phyloP scores from a whole-genome alignment of 1,140 invertebrate genomes.

The Adoxophyes honmai region DNA sequence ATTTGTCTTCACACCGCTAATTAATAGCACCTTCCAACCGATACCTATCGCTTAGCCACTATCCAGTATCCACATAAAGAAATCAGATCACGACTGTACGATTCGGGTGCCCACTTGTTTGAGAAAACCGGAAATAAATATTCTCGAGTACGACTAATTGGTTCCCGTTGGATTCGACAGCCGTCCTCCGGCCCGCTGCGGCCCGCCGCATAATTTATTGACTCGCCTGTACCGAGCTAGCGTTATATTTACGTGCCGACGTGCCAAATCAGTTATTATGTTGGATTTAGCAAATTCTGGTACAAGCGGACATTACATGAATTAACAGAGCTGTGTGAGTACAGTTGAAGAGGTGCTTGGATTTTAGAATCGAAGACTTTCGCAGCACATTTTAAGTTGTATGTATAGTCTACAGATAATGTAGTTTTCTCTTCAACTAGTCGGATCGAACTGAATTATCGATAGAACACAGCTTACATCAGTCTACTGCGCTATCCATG shows the following conservation, averaged over 20 bases:
- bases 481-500: too few species aligned
- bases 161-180: constrained; percentile 66
- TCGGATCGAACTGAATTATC: too few species aligned
- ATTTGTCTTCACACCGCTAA: not conserved
- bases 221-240: constrained; percentile 34
- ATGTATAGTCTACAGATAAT: too few species aligned
- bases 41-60: constrained; percentile 1
- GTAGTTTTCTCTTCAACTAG: too few species aligned
- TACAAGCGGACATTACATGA: too few species aligned
- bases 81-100: constrained; percentile 42
- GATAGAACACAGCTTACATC: too few species aligned
- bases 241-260: constrained; percentile 43
- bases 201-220: constrained; percentile 65
- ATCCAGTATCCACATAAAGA: constrained; percentile 40
- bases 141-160: constrained; percentile 66
- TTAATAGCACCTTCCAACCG: constrained; percentile 1
- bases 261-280: constrained; percentile 2
- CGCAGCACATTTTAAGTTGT: too few species aligned
- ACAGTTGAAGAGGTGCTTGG: too few species aligned
- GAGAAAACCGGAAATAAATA: constrained; percentile 70
- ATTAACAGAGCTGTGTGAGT: too few species aligned
- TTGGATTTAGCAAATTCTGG: too few species aligned
- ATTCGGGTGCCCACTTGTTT: constrained; percentile 49
- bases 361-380: too few species aligned
- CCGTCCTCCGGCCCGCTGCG: constrained; percentile 42